Evolutionary conservation across 2,113 vertebrate genomes (phyloP).

Genomic region (Strix aluco): DNA sequence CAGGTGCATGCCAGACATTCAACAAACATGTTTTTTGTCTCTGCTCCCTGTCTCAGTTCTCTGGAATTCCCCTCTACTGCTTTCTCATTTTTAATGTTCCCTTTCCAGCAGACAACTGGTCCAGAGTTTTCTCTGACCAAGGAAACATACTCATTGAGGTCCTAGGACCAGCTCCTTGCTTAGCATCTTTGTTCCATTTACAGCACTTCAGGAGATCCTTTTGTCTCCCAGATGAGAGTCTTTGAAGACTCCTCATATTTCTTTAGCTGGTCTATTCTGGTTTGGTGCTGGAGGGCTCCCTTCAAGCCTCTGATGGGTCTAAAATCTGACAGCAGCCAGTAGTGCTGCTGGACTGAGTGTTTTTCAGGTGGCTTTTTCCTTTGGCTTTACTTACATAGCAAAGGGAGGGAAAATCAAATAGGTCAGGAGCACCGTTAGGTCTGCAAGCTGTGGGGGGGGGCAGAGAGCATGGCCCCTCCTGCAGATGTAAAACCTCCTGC

Average conservation of each 20-base stretch:
- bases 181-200: neutral
- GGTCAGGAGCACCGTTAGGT: neutral
- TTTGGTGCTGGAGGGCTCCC: neutral
- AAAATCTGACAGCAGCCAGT: neutral
- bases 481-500: neutral
- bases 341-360: neutral
- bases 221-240: neutral
- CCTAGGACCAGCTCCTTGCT: neutral
- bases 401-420: neutral
- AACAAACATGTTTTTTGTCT: neutral
- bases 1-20: slow-evolving; percentile 45
- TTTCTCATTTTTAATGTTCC: neutral
- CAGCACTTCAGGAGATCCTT: neutral
- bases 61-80: slow-evolving; percentile 39
- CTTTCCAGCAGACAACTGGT: neutral
- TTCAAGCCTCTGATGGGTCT: neutral
- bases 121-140: neutral
- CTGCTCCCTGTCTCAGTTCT: neutral
- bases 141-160: neutral
- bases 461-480: neutral
- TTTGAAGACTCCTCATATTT: neutral
- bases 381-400: neutral
- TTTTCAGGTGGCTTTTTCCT: neutral
- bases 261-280: neutral
- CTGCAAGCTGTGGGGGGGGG: neutral